Conservation (phyloP, 2,888 invertebrate species). For the Apotomis turbidana region DNA sequence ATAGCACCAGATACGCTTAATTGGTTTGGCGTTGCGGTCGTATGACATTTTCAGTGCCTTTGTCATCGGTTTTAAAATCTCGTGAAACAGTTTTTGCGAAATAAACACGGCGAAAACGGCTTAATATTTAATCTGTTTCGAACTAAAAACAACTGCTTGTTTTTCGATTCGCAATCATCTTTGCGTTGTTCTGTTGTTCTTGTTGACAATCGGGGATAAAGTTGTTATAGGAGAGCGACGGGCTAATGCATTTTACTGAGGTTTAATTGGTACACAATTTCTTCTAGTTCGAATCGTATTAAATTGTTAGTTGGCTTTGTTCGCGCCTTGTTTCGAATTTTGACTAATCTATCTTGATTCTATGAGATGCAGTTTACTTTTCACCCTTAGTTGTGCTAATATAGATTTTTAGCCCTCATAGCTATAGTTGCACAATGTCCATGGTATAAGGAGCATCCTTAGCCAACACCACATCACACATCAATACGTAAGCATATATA, state of each 20-base stretch:
- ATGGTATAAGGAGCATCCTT: too few species aligned
- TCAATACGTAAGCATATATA: too few species aligned
- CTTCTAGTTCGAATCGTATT: not conserved
- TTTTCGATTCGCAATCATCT: slow-evolving; percentile 27
- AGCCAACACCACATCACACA: too few species aligned
- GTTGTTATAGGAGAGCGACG: not conserved
- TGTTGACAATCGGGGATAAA: not conserved
- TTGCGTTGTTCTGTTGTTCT: slow-evolving; percentile 16
- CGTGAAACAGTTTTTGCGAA: slow-evolving; percentile 63
- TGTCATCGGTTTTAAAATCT: slow-evolving; percentile 78
- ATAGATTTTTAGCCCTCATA: too few species aligned
- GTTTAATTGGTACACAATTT: slow-evolving; percentile 1
- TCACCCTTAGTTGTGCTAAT: too few species aligned
- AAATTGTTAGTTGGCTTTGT: not conserved
- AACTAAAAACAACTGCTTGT: slow-evolving; percentile 22
- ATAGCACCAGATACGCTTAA: slow-evolving; percentile 78
- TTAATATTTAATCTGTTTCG: slow-evolving; percentile 20
- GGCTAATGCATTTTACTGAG: slow-evolving; percentile 9
- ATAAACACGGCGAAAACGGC: slow-evolving; percentile 46
- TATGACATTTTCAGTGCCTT: slow-evolving; percentile 79
- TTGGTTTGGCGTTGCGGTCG: slow-evolving; percentile 80
- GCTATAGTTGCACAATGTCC: too few species aligned
- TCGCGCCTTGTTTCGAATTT: not conserved
- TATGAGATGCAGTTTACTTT: too few species aligned
- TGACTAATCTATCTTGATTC: not conserved